A percentile compares a stretch with the other conserved stretches of the same genome.
Conservation (phyloP, 2,113 vertebrate species). For the Tachysurus fulvidraco region DNA sequence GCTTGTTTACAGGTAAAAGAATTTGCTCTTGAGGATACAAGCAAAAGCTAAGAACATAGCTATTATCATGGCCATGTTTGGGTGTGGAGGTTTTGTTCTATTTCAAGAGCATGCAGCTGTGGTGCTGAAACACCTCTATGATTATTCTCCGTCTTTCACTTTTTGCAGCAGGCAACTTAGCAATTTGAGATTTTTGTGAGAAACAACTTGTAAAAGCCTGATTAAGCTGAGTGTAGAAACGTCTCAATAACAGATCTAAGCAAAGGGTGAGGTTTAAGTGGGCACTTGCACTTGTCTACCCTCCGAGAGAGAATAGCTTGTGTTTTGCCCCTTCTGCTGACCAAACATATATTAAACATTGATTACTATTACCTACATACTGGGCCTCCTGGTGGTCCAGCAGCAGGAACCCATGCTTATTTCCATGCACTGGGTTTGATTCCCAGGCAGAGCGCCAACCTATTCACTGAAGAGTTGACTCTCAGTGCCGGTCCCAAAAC, state of each 20-base stretch:
- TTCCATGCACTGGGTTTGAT: too few relatives aligned
- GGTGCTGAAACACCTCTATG: slow-evolving; percentile 44
- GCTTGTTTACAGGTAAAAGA: slow-evolving; percentile 38
- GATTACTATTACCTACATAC: background rate
- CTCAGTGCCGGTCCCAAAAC: too few relatives aligned
- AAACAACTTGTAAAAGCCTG: slow-evolving; percentile 15
- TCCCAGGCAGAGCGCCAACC: too few relatives aligned
- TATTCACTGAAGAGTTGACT: too few relatives aligned
- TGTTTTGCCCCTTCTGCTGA: background rate
- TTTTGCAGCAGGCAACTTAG: slow-evolving; percentile 25
- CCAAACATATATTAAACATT: background rate
- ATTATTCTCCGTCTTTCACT: slow-evolving; percentile 28
- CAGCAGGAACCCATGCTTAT: too few relatives aligned
- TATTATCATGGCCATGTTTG: slow-evolving; percentile 52
- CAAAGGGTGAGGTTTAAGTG: background rate
- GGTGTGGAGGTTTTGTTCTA: slow-evolving; percentile 53
- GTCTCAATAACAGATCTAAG: background rate
- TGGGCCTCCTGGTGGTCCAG: too few relatives aligned
- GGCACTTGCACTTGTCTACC: background rate
- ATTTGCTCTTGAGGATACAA: background rate
- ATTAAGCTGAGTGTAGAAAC: background rate
- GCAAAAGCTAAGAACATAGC: slow-evolving; percentile 36
- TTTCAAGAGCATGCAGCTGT: slow-evolving; percentile 57
- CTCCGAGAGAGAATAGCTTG: background rate
- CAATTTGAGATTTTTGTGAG: slow-evolving; percentile 26